Base-by-base conservation (phyloP, 2,113 vertebrate species). In the Pangasianodon gigas region DNA sequence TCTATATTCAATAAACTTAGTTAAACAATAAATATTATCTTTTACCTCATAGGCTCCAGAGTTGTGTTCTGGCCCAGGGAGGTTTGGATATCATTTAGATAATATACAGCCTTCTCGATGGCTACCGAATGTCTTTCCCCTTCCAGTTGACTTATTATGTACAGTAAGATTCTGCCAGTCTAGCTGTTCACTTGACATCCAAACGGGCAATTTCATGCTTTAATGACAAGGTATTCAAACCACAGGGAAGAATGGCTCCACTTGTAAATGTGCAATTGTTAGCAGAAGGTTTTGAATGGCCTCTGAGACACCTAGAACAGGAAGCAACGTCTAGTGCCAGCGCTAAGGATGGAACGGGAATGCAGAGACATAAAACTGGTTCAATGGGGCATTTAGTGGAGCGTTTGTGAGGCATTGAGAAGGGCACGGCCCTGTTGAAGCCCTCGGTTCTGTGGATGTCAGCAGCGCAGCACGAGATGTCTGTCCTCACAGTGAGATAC, bases 171-270 rank as follows among this genome's bases (percentile, higher is more conserved):
- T 86, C 69, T 90, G 89, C 89, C 87, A 88, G 83, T 88, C 81
- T 48, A 67, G 87, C 86, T 37, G 48, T 62, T 87, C 86, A 58
- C 86, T 85, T 87, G 79, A 89, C 69, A 62, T 89, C 80, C 89
- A 87, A 87, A 83, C n/a, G 56, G 81, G 89, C 87, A 87, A 85
- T 87, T 91, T 91, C 90, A 91, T 71, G 84, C 89, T 74, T 86
- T 92, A 91, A 89, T 90, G 91, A 91, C 85, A 90, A 90, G 90
- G 89, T 87, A 90, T 90, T 91, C 84, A 90, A 91, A 92, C 87
- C 84, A 74, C 85, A 87, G 89, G 48, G 84, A 89, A 89, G 81
- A 90, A 90, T 89, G 89, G 62, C 92, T 91, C 89, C 82, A 83
- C 89, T 90, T 90, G 79, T 90, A 91, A 92, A 91, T 92, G 89